Evolutionary conservation across 1,140 invertebrate genomes (phyloP).

Genomic region (Artemia franciscana): DNA sequence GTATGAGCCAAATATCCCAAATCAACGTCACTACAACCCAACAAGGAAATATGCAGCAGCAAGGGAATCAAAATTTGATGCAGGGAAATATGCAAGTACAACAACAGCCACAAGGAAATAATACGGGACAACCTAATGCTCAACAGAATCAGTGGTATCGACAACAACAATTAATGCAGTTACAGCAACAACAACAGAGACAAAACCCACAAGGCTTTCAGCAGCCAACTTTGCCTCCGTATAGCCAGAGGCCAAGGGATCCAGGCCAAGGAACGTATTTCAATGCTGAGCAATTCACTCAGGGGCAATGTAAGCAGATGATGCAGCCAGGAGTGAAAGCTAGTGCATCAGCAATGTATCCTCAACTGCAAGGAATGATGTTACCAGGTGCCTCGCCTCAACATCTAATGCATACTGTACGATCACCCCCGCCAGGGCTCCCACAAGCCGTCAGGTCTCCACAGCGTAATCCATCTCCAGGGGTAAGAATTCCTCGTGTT

Average conservation of each 20-base stretch:
- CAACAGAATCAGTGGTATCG: conserved; percentile 17
- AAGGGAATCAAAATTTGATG: conserved; percentile 23
- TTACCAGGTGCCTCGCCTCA: conserved; percentile 27
- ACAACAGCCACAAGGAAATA: conserved; percentile 22
- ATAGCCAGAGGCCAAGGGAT: conserved; percentile 17
- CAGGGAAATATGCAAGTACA: conserved; percentile 19
- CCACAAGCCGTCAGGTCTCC: conserved; percentile 36
- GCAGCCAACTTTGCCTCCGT: conserved; percentile 16
- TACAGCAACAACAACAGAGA: conserved; percentile 22
- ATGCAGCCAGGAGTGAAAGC: conserved; percentile 30
- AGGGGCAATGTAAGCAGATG: conserved; percentile 12
- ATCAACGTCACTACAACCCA: conserved; percentile 17
- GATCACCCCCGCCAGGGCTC: conserved; percentile 40
- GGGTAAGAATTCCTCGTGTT: conserved; percentile 18
- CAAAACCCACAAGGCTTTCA: conserved; percentile 25
- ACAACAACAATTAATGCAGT: conserved; percentile 27
- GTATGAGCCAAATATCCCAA: conserved; percentile 9
- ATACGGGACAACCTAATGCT: conserved; percentile 18
- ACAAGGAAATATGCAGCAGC: conserved; percentile 23
- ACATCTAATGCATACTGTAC: conserved; percentile 40
- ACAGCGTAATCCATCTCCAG: conserved; percentile 49
- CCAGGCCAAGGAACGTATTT: conserved; percentile 17
- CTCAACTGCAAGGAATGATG: conserved; percentile 36
- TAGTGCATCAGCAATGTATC: conserved; percentile 34
- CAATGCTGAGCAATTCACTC: conserved; percentile 14